These are phyloP conservation scores for Phrynocephalus guinanensis DNA, from an alignment of 2,797 vertebrate species.

Conservation along the genomic window DNA sequence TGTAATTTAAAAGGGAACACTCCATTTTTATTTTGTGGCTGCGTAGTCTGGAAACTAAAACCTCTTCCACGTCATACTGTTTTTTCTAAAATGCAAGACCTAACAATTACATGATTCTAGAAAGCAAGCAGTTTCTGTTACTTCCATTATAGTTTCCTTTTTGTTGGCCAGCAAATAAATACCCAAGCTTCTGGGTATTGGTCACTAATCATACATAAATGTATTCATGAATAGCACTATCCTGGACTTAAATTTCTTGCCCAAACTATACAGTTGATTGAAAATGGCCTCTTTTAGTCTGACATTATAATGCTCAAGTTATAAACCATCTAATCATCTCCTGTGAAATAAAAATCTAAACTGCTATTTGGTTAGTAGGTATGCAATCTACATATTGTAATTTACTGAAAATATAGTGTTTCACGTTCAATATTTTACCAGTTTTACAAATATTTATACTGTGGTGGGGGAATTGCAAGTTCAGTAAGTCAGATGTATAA, in stretches of 20 bases:
- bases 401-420: conserved; percentile 15
- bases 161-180: background rate
- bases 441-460: conserved; percentile 21
- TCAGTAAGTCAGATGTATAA: background rate
- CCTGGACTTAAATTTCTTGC: background rate
- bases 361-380: conserved; percentile 17
- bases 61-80: background rate
- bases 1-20: conserved; percentile 37
- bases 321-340: conserved; percentile 8
- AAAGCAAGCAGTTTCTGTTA: background rate
- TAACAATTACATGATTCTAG: conserved; percentile 45
- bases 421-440: background rate
- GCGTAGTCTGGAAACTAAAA: conserved; percentile 46
- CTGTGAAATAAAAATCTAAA: conserved; percentile 10
- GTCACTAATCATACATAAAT: conserved; percentile 27
- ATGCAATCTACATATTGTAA: background rate
- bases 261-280: background rate
- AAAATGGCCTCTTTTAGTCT: background rate
- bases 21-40: conserved; percentile 24
- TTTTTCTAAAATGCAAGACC: conserved; percentile 36
- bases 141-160: conserved; percentile 37
- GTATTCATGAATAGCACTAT: background rate
- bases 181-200: conserved; percentile 12
- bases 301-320: background rate
- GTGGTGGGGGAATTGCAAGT: background rate